Base-by-base conservation (phyloP, 2,888 invertebrate genomes). In the Anodontia alba region DNA sequence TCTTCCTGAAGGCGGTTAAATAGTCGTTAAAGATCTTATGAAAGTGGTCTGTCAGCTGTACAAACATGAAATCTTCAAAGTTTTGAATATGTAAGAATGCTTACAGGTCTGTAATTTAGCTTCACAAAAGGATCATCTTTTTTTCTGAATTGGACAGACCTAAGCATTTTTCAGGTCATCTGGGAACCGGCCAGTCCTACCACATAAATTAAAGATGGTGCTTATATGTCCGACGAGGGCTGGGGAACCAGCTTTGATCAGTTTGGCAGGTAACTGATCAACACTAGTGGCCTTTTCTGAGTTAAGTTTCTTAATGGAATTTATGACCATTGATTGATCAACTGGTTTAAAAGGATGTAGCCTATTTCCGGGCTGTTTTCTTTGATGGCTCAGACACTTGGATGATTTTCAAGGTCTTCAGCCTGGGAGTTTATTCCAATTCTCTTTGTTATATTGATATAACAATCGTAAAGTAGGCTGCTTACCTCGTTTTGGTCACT, bases 281-380 rank as follows among this genome's bases (percentile, higher is more conserved):
- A 42, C 67, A 42, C 67, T 36, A 7, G 67, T 67, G n/a, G 67
- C 67, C 42, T 67, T 38, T 67, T 67, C 36, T 33, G 42, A n/a
- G 67, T 42, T 38, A n/a, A 67, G 29, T n/a, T 67, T 67, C 3
- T 36, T 42, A 7, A 67, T 67, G 7, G 20, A 42, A 10, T 57
- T 57, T 3, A 5, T 29, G 57, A 57, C 57, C 57, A 29, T 26
- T 26, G 26, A 3, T 26, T 57, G 57, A 29, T 57, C 57, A 17
- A 57, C 57, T 5, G 57, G 57, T 29, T 29, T 23, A 17, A 57
- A 57, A 57, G 29, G 57, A 8, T 7, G 29, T 17, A 26, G 29
- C 57, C 29, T 57, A 1, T 8, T 29, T 23, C 29, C 7, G 57
- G 57, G 17, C 57, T 57, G 29, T 57, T 26, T 29, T 57, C 57